Evolutionary conservation across 2,113 vertebrate species (phyloP), one percentile per base, ranked within the genome.

Genomic region (Hystrix brachyura): DNA sequence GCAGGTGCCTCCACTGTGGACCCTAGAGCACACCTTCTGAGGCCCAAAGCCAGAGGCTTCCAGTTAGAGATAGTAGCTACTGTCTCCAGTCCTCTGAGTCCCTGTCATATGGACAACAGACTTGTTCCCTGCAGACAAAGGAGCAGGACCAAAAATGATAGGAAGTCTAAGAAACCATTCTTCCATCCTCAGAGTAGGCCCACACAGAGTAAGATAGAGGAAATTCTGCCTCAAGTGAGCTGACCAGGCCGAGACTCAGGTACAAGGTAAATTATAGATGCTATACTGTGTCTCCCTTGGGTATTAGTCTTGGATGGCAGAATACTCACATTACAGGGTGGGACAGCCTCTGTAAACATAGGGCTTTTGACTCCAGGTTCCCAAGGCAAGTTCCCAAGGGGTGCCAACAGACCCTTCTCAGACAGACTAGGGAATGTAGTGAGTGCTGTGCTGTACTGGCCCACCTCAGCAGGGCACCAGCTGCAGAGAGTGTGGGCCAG

Each of bases 1-100:
- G 92, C 82, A 97, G 80, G 87, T 94, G 85, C 76, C 86, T 96
- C 94, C 86, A 59, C 94, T 82, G 71, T 60, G 83, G 87, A 92
- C 93, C 72, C n/a, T 25, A 92, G 97, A 93, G 94, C 62, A 94
- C 83, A 92, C 17, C 3, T 55, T 46, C 88, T 86, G 25, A 46
- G 59, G 7, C 32, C 55, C 34, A 72, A 69, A 85, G 27, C 19
- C 29, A 82, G 74, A 90, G 60, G 51, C 29, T 89, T 95, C 29
- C 29, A 34, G 51, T 27, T 17, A 43, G 60, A 59, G 27, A 29
- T 12, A 72, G 11, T 69, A 57, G 53, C 51, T 79, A 6, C 29
- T 27, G 1, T 86, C 62, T 92, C 71, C 71, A 95, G 0, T 60
- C 76, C 72, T 93, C 67, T n/a, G 91, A 92, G 46, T 14, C 85